Evolutionary conservation across 1,140 invertebrate species (phyloP).

Genomic region (Piezodorus guildinii): DNA sequence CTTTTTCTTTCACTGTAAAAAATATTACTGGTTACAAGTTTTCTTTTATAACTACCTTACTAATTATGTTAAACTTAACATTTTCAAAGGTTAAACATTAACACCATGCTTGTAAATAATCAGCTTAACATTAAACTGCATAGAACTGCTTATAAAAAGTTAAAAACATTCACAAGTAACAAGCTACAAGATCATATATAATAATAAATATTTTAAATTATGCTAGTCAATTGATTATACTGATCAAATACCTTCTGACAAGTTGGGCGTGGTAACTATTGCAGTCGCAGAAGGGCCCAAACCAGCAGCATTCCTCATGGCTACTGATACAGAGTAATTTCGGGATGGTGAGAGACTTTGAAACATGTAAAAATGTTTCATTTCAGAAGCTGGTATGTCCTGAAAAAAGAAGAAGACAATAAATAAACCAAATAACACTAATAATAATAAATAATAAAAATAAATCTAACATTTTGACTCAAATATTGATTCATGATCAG

Average conservation of each 20-base stretch:
- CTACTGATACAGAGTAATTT: slow-evolving; percentile 62
- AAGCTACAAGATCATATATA: background rate
- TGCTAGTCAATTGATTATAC: background rate
- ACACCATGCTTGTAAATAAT: slow-evolving; percentile 23
- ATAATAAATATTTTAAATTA: background rate
- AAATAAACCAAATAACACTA: slow-evolving; percentile 15
- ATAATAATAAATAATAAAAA: slow-evolving; percentile 2
- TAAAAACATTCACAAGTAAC: too few species aligned
- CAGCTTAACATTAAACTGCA: background rate
- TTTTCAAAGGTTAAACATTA: background rate
- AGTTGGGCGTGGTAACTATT: slow-evolving; percentile 50
- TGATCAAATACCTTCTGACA: slow-evolving; percentile 45
- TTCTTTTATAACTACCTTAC: too few species aligned
- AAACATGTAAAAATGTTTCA: slow-evolving; percentile 60
- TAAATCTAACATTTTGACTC: too few species aligned
- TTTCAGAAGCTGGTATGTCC: slow-evolving; percentile 59
- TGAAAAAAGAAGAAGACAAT: slow-evolving; percentile 32
- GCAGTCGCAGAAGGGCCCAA: slow-evolving; percentile 56
- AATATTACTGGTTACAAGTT: background rate
- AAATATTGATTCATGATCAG: too few species aligned
- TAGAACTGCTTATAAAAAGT: too few species aligned
- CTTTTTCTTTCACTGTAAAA: slow-evolving; percentile 40
- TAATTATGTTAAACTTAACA: too few species aligned
- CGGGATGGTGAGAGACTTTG: slow-evolving; percentile 59
- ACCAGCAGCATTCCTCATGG: slow-evolving; percentile 68